Evolutionary conservation across 2,888 invertebrate species (phyloP).

Genomic region (Cistogaster globosa): DNA sequence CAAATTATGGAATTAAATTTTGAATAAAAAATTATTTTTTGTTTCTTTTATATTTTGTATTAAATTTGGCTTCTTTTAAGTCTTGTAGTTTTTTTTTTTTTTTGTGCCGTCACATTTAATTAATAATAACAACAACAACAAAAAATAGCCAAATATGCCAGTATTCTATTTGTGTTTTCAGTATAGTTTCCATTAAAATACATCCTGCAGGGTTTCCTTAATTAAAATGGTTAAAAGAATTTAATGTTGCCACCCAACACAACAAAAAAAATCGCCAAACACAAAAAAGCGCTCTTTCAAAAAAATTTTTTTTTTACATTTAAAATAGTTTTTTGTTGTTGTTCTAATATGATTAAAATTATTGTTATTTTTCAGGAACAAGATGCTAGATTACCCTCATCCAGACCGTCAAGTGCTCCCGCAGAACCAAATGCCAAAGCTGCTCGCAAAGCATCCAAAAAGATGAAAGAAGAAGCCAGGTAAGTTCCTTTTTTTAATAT

Average conservation of each 20-base stretch:
- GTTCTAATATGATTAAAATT: not conserved
- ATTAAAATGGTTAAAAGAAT: not conserved
- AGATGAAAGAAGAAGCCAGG: slow-evolving; percentile 83
- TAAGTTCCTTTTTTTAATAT: slow-evolving; percentile 64
- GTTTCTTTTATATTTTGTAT: too few relatives aligned
- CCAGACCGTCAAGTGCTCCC: slow-evolving; percentile 82
- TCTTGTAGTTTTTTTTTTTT: too few relatives aligned
- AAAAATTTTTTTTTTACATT: not conserved
- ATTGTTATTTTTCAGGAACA: slow-evolving; percentile 77
- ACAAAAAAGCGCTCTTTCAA: slow-evolving; percentile 29
- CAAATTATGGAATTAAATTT: too few relatives aligned
- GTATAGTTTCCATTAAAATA: not conserved
- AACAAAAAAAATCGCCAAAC: not conserved
- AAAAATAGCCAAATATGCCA: too few relatives aligned
- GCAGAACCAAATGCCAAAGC: slow-evolving; percentile 82
- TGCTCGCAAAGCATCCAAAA: slow-evolving; percentile 82
- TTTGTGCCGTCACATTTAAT: too few relatives aligned
- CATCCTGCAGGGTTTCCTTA: not conserved
- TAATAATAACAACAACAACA: too few relatives aligned
- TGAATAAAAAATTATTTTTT: too few relatives aligned
- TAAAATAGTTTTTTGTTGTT: not conserved
- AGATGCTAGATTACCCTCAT: slow-evolving; percentile 79
- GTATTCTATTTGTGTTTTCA: too few relatives aligned
- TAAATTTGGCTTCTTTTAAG: too few relatives aligned
- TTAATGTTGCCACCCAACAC: not conserved